Evolutionary conservation across 2,797 vertebrate species (phyloP), one percentile per base, ranked within the genome.

Genomic region (Notolabrus celidotus): DNA sequence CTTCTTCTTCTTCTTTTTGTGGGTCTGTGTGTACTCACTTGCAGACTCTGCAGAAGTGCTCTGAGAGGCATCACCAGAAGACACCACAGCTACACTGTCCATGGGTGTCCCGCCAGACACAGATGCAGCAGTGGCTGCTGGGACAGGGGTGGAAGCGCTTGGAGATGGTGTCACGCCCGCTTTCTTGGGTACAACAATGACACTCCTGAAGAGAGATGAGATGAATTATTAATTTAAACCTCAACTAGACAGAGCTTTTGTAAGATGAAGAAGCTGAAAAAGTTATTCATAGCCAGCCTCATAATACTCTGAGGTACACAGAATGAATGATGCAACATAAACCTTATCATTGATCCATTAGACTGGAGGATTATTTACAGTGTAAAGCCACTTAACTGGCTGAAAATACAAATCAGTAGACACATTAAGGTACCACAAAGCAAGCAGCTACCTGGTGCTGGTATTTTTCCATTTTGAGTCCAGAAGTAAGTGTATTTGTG

Each of bases 161-260:
- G 93, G 16, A 41, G 94, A 90, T 9, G 95, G 86, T 16, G 87
- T 80, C 67, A 82, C 4, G 4, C 92, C 80, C 0, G 89, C 79
- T 86, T 97, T 98, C 94, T 96, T 99, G 7, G 96, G 95, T 15
- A 94, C 96, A 64, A 99, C 92, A 2, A 98, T 81, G 1, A 99
- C 98, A 75, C 97, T 99, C 91, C 98, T 99, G 86, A 15, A 62
- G 53, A 56, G 71, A 82, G 76, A 83, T 29, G 23, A 23, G 49
- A 72, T 19, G 27, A 51, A 74, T 55, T 1, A 51, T 79, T 62
- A 0, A 25, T 57, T 62, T 57, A 23, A 77, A 15, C 25, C 39
- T 67, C 17, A 47, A 23, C 14, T 15, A 41, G 42, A 41, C 12
- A 50, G 33, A 72, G 39, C 34, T 14, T 36, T 10, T 72, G 45